These are phyloP conservation scores for Tupiocoris notatus DNA, from an alignment of 2,888 invertebrate species.

Conservation along the genomic window DNA sequence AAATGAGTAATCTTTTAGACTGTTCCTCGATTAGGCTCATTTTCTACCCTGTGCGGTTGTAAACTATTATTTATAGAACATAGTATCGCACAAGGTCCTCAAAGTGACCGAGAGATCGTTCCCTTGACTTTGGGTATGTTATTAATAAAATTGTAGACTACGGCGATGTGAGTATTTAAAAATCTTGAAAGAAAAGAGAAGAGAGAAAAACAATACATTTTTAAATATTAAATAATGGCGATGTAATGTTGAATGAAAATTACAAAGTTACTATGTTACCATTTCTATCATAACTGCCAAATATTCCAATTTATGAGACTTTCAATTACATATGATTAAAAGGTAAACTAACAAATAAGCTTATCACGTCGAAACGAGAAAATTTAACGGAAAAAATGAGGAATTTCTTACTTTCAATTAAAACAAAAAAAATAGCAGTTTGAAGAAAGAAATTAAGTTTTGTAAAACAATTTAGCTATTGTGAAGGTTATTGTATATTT, in stretches of 20 bases:
- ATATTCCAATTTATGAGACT: slow-evolving; percentile 45
- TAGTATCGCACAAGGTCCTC: slow-evolving; percentile 21
- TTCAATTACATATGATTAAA: slow-evolving; percentile 36
- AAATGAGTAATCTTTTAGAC: slow-evolving; percentile 28
- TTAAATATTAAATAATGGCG: neutral
- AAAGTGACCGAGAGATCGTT: slow-evolving; percentile 13
- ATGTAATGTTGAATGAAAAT: too few relatives aligned
- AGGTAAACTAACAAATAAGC: slow-evolving; percentile 17
- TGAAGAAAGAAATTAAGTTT: slow-evolving; percentile 7
- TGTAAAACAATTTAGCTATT: slow-evolving; percentile 34
- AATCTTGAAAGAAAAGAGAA: too few relatives aligned
- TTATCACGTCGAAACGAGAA: neutral
- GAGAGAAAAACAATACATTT: neutral
- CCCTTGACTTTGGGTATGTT: neutral
- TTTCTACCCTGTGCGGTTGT: slow-evolving; percentile 27
- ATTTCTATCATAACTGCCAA: slow-evolving; percentile 43
- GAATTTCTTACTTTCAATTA: neutral
- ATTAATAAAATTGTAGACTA: neutral
- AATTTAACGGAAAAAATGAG: neutral
- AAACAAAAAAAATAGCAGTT: neutral
- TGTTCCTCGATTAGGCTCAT: slow-evolving; percentile 33
- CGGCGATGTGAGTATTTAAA: neutral
- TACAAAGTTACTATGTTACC: slow-evolving; percentile 33
- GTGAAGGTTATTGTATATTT: slow-evolving; percentile 34
- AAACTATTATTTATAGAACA: slow-evolving; percentile 26